Percentiles rank a stretch among this genome's conserved stretches.
These are phyloP conservation scores for Melanotaenia duboulayi DNA, from an alignment of 2,113 vertebrate genomes.

Conservation along the genomic window DNA sequence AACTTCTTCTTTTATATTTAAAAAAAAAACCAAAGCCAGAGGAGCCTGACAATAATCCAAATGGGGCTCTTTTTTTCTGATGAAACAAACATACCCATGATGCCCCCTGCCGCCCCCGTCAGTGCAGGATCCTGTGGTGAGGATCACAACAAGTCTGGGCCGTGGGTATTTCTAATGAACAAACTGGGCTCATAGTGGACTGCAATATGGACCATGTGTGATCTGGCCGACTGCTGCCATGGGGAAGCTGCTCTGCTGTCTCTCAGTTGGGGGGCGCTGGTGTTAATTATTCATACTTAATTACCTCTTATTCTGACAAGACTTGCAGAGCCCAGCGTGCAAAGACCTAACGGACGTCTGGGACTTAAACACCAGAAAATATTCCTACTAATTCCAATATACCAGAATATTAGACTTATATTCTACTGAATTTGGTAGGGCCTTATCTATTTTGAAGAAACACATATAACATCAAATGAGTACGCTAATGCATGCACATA, in stretches of 20 bases:
- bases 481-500: conserved; percentile 41
- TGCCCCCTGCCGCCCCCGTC: conserved; percentile 47
- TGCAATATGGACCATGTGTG: conserved; percentile 68
- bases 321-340: conserved; percentile 60
- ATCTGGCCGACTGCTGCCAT: conserved; percentile 76
- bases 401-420: conserved; percentile 17
- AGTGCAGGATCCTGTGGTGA: conserved; percentile 61
- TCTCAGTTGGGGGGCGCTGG: conserved; percentile 71
- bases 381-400: conserved; percentile 39
- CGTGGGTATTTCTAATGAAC: conserved; percentile 77
- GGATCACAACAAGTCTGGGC: conserved; percentile 68
- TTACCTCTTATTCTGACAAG: conserved; percentile 79
- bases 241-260: conserved; percentile 71
- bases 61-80: conserved; percentile 32
- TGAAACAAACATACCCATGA: conserved; percentile 49
- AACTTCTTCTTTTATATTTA: conserved; percentile 18
- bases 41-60: conserved; percentile 55
- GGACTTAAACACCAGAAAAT: conserved; percentile 40
- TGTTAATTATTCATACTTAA: conserved; percentile 88
- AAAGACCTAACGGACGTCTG: conserved; percentile 71
- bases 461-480: conserved; percentile 7
- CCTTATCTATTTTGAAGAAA: background rate
- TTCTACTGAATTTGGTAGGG: conserved; percentile 8
- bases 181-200: conserved; percentile 63
- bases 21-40: conserved; percentile 21